Evolutionary conservation across 2,888 invertebrate species (phyloP).

Genomic region (Meghimatium bilineatum): DNA sequence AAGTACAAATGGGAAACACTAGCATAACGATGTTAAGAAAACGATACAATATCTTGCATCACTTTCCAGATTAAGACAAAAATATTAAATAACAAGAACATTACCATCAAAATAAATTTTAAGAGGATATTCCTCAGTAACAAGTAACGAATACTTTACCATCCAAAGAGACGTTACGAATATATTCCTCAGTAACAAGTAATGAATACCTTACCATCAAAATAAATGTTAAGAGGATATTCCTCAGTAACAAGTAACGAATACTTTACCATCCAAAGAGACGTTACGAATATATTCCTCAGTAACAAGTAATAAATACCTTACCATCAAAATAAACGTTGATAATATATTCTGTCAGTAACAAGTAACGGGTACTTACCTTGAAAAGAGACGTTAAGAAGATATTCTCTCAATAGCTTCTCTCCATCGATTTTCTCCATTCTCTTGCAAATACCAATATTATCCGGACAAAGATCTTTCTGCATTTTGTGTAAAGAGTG

Average conservation of each 20-base stretch:
- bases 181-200: constrained; percentile 83
- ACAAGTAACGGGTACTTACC: constrained; percentile 79
- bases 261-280: constrained; percentile 85
- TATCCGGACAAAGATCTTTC: constrained; percentile 79
- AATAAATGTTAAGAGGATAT: constrained; percentile 86
- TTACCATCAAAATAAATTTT: constrained; percentile 86
- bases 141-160: constrained; percentile 81
- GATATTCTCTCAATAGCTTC: constrained; percentile 83
- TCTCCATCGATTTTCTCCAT: constrained; percentile 84
- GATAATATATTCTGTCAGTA: constrained; percentile 83
- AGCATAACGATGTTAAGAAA: too few species aligned
- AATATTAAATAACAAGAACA: constrained; percentile 56
- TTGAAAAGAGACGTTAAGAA: constrained; percentile 85
- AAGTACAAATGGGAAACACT: too few species aligned
- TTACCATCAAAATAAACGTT: constrained; percentile 86
- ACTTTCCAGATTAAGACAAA: background rate
- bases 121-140: constrained; percentile 85
- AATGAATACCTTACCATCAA: constrained; percentile 84
- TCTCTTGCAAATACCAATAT: constrained; percentile 78
- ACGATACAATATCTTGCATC: too few species aligned
- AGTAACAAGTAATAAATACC: constrained; percentile 82
- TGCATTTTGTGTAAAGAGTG: constrained; percentile 82
- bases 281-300: constrained; percentile 85
- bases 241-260: constrained; percentile 82
- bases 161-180: constrained; percentile 85